Conservation (phyloP, 2,888 invertebrate genomes). For the Diaphora mendica region DNA sequence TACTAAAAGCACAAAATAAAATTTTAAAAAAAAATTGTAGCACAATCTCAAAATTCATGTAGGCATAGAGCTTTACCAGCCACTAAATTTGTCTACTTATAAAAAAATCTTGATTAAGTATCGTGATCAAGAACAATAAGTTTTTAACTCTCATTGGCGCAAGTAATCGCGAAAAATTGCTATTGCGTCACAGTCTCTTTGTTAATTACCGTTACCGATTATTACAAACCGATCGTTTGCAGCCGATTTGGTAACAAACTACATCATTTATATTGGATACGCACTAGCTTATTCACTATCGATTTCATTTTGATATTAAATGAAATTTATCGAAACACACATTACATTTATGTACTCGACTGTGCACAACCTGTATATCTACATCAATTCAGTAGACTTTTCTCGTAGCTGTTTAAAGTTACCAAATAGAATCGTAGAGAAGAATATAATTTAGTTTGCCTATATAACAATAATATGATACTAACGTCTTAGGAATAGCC, state of each 20-base stretch:
- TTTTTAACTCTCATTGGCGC: slow-evolving; percentile 70
- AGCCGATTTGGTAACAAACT: slow-evolving; percentile 68
- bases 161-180: slow-evolving; percentile 77
- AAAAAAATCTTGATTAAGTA: slow-evolving; percentile 46
- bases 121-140: slow-evolving; percentile 80
- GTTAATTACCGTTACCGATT: slow-evolving; percentile 78
- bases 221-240: slow-evolving; percentile 76
- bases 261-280: slow-evolving; percentile 51
- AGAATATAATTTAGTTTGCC: not conserved
- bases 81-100: slow-evolving; percentile 13
- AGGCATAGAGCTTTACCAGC: slow-evolving; percentile 4
- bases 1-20: not conserved
- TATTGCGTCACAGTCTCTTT: slow-evolving; percentile 71
- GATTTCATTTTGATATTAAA: slow-evolving; percentile 38
- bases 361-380: not conserved
- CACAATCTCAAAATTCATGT: not conserved
- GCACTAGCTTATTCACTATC: slow-evolving; percentile 50
- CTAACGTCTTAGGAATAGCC: not conserved
- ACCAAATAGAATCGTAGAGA: not conserved
- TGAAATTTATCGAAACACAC: slow-evolving; percentile 22
- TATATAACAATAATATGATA: not conserved
- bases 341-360: slow-evolving; percentile 1
- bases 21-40: not conserved
- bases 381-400: not conserved
- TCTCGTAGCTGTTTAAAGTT: not conserved